These are phyloP conservation scores for Intellagama lesueurii DNA, from an alignment of 2,797 vertebrate genomes.

Conservation along the genomic window DNA sequence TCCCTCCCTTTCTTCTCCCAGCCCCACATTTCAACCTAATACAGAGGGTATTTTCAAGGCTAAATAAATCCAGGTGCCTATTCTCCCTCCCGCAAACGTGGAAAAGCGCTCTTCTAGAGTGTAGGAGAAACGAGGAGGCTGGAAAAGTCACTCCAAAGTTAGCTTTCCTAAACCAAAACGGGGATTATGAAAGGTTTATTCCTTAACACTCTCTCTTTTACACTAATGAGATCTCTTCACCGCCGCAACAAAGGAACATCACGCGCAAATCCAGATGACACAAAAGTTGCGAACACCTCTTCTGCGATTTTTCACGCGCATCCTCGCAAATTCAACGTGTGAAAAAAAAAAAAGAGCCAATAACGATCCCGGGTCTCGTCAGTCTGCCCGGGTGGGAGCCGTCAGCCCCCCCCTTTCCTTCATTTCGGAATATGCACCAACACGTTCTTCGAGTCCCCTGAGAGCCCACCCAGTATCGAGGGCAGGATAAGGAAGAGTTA, in stretches of 20 bases:
- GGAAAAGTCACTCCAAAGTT: slow-evolving; percentile 17
- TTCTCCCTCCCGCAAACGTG: background rate
- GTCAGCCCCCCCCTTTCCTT: background rate
- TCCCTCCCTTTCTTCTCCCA: slow-evolving; percentile 40
- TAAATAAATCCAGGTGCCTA: slow-evolving; percentile 18
- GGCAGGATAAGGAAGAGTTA: slow-evolving; percentile 7
- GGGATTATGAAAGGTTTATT: slow-evolving; percentile 20
- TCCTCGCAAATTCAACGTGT: slow-evolving; percentile 27
- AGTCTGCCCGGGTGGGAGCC: background rate
- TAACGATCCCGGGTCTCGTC: too few species aligned
- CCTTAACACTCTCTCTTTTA: slow-evolving; percentile 20
- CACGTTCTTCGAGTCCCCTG: background rate
- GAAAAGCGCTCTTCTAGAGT: slow-evolving; percentile 22
- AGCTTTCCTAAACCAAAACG: slow-evolving; percentile 31
- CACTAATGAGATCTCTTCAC: slow-evolving; percentile 28
- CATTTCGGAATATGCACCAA: background rate
- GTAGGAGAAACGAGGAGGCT: background rate
- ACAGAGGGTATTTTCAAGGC: slow-evolving; percentile 21
- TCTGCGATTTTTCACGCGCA: slow-evolving; percentile 3
- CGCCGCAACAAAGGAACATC: slow-evolving; percentile 49
- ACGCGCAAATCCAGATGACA: slow-evolving; percentile 35
- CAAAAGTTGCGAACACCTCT: slow-evolving; percentile 30
- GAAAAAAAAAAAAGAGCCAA: background rate
- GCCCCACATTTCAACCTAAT: slow-evolving; percentile 35
- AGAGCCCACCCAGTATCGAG: slow-evolving; percentile 42